Conservation (phyloP, 2,797 vertebrate species). For the Pseudochirops cupreus region DNA sequence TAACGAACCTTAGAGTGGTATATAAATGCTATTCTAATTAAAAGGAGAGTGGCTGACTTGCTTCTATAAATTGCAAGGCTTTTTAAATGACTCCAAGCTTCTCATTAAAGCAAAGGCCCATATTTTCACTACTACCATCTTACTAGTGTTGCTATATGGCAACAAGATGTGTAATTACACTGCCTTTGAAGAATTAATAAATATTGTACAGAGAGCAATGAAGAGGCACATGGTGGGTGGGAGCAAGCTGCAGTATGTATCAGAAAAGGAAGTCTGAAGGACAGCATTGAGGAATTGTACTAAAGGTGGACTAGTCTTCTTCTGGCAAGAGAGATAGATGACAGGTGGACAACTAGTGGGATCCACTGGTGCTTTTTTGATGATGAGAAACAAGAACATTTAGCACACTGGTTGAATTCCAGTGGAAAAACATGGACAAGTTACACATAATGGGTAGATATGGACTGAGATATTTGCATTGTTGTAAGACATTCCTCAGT, state of each 20-base stretch:
- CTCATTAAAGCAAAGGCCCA: background rate
- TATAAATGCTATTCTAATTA: background rate
- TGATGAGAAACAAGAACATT: background rate
- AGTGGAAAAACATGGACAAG: background rate
- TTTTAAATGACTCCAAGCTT: background rate
- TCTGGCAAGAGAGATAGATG: background rate
- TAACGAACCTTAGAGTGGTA: background rate
- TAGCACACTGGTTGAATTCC: background rate
- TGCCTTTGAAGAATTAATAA: background rate
- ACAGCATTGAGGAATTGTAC: background rate
- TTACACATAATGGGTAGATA: background rate
- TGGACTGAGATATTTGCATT: background rate
- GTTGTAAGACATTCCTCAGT: background rate
- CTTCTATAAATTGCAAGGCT: background rate
- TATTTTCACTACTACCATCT: background rate
- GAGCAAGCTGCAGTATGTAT: background rate
- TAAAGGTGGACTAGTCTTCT: background rate
- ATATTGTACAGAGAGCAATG: background rate
- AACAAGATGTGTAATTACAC: background rate
- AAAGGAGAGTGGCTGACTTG: background rate
- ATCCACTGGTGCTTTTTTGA: background rate
- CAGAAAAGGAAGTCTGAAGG: background rate
- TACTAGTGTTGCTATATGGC: background rate
- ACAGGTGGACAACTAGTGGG: background rate
- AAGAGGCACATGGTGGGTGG: background rate